Percentiles rank a stretch among this genome's conserved stretches.
Conservation (phyloP, 2,113 vertebrate species). For the Urocolius indicus region DNA sequence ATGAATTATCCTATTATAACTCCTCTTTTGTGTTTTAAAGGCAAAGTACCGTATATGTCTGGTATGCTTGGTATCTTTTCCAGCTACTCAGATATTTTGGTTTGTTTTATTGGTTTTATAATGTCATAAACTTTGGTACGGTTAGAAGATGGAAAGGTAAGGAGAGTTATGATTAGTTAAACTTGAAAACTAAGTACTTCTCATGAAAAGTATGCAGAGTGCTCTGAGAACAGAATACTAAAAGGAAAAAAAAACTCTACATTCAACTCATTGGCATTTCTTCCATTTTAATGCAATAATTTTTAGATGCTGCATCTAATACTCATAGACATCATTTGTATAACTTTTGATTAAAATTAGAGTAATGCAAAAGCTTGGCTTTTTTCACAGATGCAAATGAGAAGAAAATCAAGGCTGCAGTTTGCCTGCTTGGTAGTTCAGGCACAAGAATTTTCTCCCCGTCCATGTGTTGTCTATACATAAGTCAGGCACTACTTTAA, state of each 20-base stretch:
- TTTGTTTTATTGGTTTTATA: not conserved
- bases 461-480: not conserved
- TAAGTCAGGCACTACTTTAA: not conserved
- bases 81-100: not conserved
- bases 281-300: not conserved
- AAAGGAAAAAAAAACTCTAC: not conserved
- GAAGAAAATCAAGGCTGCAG: not conserved
- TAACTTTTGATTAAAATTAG: not conserved
- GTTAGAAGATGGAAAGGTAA: not conserved
- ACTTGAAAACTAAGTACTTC: not conserved
- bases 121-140: not conserved
- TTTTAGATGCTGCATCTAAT: not conserved
- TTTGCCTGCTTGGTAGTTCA: not conserved
- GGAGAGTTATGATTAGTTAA: not conserved
- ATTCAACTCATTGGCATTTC: not conserved
- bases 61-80: not conserved
- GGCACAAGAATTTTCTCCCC: not conserved
- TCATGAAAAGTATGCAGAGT: not conserved
- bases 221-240: not conserved
- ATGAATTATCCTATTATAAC: constrained; percentile 12
- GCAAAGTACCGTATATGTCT: not conserved
- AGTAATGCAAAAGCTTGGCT: not conserved
- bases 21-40: not conserved
- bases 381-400: not conserved
- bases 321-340: not conserved